Base-by-base conservation (phyloP, 2,888 invertebrate species). In the Trissoscelio sp. region DNA sequence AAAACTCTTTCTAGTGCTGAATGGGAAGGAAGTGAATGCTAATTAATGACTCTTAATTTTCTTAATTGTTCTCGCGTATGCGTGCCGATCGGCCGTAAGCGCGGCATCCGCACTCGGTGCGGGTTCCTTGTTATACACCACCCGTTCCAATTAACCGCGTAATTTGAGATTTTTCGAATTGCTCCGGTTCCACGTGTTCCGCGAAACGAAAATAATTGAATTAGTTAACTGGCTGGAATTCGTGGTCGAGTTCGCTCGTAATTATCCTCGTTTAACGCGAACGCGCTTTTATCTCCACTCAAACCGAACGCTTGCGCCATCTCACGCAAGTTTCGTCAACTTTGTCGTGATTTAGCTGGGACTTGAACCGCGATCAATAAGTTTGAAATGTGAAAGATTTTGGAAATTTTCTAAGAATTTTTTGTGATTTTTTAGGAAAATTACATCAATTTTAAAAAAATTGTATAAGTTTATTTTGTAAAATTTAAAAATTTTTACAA, bases 31-130 rank as follows among this genome's bases (percentile, higher is more conserved):
- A 89, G 87, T 88, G 89, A 89, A 90, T 90, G 86, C 88, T 91
- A 91, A 91, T 91, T 90, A 91, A 91, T 90, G 89, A 87, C 90
- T 88, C 90, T 91, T 91, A 90, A 90, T 91, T 90, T 88, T 88
- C 87, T 89, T 91, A 91, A 91, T 91, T 90, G 88, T 85, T 87
- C 86, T 85, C 86, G 84, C 85, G 83, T 90, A 86, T 87, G 85
- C 85, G 74, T 75, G 85, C 81, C 83, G 84, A 85, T 86, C 83
- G 84, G 85, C 83, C 83, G 86, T 83, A 85, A 85, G 81, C 79
- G 82, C 83, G 81, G 62, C 53, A 78, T 69, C 74, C 74, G 74
- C 69, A 75, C 75, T 79, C 69, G 57, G 80, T 79, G 83, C 84
- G 82, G 80, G 80, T 51, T 82, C 75, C 77, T 74, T 77, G 80